Conservation (phyloP, 2,888 invertebrate genomes). For the Bembecia ichneumoniformis region DNA sequence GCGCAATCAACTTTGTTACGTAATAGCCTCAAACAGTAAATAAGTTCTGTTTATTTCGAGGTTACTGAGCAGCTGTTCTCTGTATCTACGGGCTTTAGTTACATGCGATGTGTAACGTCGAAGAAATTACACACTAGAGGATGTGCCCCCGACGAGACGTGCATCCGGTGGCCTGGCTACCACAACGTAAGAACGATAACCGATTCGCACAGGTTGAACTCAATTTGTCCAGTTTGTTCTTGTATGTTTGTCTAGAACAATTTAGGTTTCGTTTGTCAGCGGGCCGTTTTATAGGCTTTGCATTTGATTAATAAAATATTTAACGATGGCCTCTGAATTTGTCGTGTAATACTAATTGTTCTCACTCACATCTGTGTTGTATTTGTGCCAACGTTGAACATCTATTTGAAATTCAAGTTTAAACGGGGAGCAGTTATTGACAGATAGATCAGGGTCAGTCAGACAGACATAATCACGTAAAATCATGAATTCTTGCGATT, state of each 20-base stretch:
- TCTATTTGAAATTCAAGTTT: too few species aligned
- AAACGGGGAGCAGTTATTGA: background rate
- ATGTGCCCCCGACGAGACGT: conserved; percentile 62
- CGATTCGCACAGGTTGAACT: conserved; percentile 25
- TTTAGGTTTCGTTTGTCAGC: too few species aligned
- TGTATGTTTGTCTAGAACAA: background rate
- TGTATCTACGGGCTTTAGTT: conserved; percentile 24
- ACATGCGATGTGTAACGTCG: conserved; percentile 35
- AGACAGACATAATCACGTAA: too few species aligned
- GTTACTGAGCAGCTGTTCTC: conserved; percentile 29
- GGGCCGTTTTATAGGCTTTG: too few species aligned
- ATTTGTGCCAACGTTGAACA: conserved; percentile 4
- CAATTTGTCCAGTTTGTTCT: conserved; percentile 30
- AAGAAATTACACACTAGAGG: conserved; percentile 52
- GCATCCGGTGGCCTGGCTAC: conserved; percentile 37
- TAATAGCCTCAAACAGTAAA: conserved; percentile 40
- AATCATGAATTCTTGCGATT: too few species aligned
- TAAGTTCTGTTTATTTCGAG: conserved; percentile 41
- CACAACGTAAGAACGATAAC: conserved; percentile 40
- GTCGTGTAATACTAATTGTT: too few species aligned
- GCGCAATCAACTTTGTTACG: conserved; percentile 38
- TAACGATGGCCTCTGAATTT: too few species aligned
- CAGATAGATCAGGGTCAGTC: background rate
- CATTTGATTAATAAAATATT: too few species aligned
- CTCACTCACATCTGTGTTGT: too few species aligned